Conservation (phyloP, 2,113 vertebrate genomes). For the Eublepharis macularius region DNA sequence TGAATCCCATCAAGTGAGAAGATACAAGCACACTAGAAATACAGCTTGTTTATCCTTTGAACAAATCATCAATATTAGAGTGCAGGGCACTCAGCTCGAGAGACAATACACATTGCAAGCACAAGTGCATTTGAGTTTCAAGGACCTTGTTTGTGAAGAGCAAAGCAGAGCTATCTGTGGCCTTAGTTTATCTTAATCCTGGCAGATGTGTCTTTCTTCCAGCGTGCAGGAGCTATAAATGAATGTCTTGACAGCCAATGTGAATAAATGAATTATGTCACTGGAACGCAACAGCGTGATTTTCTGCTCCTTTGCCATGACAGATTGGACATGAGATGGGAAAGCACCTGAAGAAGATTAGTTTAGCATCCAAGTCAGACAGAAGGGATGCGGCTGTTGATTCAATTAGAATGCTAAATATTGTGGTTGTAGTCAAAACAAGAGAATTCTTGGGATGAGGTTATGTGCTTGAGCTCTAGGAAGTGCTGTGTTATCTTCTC, state of each 20-base stretch:
- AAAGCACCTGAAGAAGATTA: conserved; percentile 2
- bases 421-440: neutral
- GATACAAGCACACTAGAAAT: no score
- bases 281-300: neutral
- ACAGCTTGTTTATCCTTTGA: no score
- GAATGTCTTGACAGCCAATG: neutral
- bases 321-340: neutral
- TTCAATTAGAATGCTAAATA: neutral
- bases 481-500: neutral
- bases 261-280: neutral
- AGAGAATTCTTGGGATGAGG: neutral
- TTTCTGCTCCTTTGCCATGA: neutral
- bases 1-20: no score
- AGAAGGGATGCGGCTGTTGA: neutral
- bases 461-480: neutral
- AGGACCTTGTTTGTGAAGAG: no score
- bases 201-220: neutral
- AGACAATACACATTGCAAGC: no score
- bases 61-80: no score
- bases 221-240: neutral
- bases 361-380: neutral
- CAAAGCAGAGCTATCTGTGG: neutral
- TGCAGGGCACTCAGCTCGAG: no score
- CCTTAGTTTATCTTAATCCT: conserved; percentile 4
- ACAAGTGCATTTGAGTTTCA: no score